These are phyloP conservation scores for Poicephalus meyeri DNA, from an alignment of 2,113 vertebrate species.

Conservation along the genomic window DNA sequence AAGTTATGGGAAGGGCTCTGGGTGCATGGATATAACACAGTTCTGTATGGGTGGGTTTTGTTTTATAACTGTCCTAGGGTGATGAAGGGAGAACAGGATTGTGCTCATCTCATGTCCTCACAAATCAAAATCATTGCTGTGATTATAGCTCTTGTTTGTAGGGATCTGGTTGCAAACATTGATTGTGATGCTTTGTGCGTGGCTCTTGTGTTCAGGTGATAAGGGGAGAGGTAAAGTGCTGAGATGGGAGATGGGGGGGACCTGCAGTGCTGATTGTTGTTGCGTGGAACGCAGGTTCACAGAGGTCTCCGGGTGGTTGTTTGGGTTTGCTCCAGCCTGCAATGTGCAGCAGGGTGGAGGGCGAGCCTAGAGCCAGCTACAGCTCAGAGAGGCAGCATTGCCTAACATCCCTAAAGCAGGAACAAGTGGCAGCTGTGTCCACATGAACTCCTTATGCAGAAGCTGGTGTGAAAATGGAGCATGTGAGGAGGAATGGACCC, in stretches of 20 bases:
- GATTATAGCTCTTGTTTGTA: neutral
- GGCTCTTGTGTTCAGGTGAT: neutral
- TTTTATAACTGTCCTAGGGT: neutral
- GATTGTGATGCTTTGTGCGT: neutral
- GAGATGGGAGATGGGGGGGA: neutral
- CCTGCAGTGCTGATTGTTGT: neutral
- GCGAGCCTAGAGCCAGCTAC: neutral
- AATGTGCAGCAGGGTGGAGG: neutral
- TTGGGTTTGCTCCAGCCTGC: neutral
- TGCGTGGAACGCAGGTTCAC: rapidly evolving
- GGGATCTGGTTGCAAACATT: neutral
- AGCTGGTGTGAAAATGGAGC: neutral
- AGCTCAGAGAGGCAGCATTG: neutral
- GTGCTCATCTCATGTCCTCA: neutral
- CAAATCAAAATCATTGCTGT: neutral
- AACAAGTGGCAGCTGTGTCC: neutral
- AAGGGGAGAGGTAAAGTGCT: neutral
- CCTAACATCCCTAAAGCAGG: neutral
- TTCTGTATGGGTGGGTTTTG: neutral
- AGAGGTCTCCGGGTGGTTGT: neutral
- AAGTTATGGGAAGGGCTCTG: neutral
- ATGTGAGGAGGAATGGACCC: neutral
- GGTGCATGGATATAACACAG: neutral
- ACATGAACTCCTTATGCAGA: neutral
- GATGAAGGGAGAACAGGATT: neutral